Base-by-base conservation (phyloP, 2,797 vertebrate genomes). In the Periophthalmus magnuspinnatus region DNA sequence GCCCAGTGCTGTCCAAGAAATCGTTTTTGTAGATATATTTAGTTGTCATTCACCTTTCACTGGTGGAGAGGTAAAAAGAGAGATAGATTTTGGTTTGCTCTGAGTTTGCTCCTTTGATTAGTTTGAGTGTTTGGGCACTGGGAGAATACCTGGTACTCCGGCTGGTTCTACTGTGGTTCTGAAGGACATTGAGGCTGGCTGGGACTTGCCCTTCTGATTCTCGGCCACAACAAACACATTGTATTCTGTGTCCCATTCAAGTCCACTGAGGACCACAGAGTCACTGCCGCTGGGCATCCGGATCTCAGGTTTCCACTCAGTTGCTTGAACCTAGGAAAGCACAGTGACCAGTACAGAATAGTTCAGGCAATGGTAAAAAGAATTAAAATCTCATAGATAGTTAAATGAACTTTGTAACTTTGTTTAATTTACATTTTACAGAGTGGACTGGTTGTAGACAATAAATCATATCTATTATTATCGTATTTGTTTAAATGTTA, bases 191-290 rank as follows among this genome's bases (percentile, higher is more conserved):
- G 80, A 91, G 2, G 95, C 96, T 0, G 96, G 93, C n/a, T 94
- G 93, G 8, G 97, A 99, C 58, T 95, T 97, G 73, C 98, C 98
- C 86, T 96, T 95, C 86, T 95, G 90, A 88, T 99, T 99, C 88
- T 96, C 97, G 0, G 97, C 98, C 66, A 97, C 90, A 86, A 99
- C 97, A 0, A 83, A 91, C 41, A 99, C 93, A 8, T 94, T 94
- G 2, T 99, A 99, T 74, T 98, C 97, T 0, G 95, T 96, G 57
- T 99, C 95, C 97, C 97, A 99, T 10, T 97, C 95, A 82, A 99
- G 86, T 0, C 93, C 88, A 0, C 88, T 95, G 47, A 99, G 95
- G 78, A 95, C 84, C 22, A 95, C 86, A 0, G 97, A 91, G 67
- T 96, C 95, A 0, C 95, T 97, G 85, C 74, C 84, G 0, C 93